A percentile compares a stretch with the other conserved stretches of the same genome.
phyloP scores from a whole-genome alignment of 2,888 invertebrate species.

The Calliopum simillimum region DNA sequence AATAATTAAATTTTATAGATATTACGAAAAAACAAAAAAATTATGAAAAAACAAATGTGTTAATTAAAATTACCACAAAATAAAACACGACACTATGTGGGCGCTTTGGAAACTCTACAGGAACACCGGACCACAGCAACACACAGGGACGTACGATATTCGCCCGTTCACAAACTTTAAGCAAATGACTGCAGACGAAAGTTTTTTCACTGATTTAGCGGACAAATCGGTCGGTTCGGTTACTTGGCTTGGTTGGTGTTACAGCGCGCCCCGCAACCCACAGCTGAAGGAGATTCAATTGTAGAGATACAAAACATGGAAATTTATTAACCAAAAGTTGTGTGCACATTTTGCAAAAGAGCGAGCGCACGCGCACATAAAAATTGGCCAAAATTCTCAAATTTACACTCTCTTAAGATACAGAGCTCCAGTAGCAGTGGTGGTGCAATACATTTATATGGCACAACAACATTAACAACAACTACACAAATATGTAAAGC shows the following conservation, averaged over 20 bases:
- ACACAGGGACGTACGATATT: constrained; percentile 58
- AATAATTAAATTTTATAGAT: too few species aligned
- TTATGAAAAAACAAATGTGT: constrained; percentile 36
- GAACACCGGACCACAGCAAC: constrained; percentile 47
- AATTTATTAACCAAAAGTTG: not conserved
- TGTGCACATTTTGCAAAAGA: constrained; percentile 1
- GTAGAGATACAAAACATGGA: not conserved
- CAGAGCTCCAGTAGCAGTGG: not conserved
- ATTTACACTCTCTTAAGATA: constrained; percentile 18
- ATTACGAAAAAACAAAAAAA: constrained; percentile 38
- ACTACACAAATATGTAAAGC: constrained; percentile 4
- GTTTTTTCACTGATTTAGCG: constrained; percentile 65
- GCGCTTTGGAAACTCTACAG: constrained; percentile 38
- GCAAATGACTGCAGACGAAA: constrained; percentile 68
- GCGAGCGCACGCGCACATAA: too few species aligned
- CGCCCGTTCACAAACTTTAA: constrained; percentile 67
- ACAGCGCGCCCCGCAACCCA: constrained; percentile 51
- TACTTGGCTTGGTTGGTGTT: constrained; percentile 59
- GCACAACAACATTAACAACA: constrained; percentile 19
- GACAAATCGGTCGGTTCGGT: constrained; percentile 50
- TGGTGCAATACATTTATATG: not conserved
- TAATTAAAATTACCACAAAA: constrained; percentile 50
- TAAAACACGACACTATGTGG: constrained; percentile 46
- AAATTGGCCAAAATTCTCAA: constrained; percentile 18
- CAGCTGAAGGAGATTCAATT: constrained; percentile 23